Base-by-base conservation (phyloP, 2,113 vertebrate species). In the Oxygymnocypris stewartii region DNA sequence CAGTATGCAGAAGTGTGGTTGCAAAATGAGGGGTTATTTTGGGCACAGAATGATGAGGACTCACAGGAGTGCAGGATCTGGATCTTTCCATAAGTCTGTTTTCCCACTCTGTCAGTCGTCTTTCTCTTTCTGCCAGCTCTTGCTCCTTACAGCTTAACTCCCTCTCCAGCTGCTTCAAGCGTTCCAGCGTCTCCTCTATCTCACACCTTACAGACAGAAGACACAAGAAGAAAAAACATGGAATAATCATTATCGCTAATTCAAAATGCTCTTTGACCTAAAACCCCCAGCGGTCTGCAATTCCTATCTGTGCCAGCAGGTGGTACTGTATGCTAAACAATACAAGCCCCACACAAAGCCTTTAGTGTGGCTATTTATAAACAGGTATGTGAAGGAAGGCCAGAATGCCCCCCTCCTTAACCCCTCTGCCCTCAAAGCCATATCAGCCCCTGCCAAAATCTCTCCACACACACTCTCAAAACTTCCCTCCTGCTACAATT, bases 61-160 rank as follows among this genome's bases (percentile, higher is more conserved):
- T 87, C 67, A 95, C 93, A 92, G 97, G 96, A 93, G 97, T 96
- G 92, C 95, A 96, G 91, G 94, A 96, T 93, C 95, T 96, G 90
- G 97, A 98, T 90, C 97, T 96, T 91, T 99, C 97, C 0, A 97
- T 97, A 89, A 99, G 95, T 90, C 97, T 96, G 92, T 98, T 96
- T 94, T 99, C 97, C 98, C 97, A 99, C 93, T 98, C 96, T 87
- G 88, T 95, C 79, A 99, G 93, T 79, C 97, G 96, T 88, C 94
- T 94, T 89, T 99, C 98, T 79, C 97, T 94, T 90, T 99, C 97
- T 90, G 97, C 97, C 90, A 99, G 94, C 88, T 99, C 98, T 90
- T 99, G 97, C 92, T 99, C 98, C 89, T 99, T 99, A 91, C 95
- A 98, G 95, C 96, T 97, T 92, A 99, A 94, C 92, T 99, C 98